Base-by-base conservation (phyloP, 2,113 vertebrate genomes). In the Notarius lentiginosus region DNA sequence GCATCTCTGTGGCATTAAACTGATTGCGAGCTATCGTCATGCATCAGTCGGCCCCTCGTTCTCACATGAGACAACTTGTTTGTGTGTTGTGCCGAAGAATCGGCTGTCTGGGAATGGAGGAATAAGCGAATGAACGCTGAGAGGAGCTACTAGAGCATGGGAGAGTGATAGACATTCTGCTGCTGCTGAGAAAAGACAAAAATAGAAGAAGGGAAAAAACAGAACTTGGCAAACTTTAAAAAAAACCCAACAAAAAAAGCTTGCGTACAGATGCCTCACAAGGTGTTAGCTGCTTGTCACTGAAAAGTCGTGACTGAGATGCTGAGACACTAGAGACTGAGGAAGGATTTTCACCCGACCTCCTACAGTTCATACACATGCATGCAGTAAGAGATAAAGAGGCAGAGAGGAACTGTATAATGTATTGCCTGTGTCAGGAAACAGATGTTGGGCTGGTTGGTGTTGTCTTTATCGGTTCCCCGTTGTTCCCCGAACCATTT, bases 41-140 rank as follows among this genome's bases (percentile, higher is more conserved):
- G 87, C 87, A 84, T 90, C 90, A 90, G 79, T 76, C 89, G 75
- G 82, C 65, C 86, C 88, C 84, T 70, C 61, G 55, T 77, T 82
- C 82, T 56, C 82, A 55, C 51, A 7, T 14, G 73, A 70, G 86
- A 89, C 85, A 83, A 34, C 85, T 83, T 91, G 86, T 87, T 89
- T 79, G 86, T 87, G 86, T 81, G 83, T 60, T 81, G 58, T 86
- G 82, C 89, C 83, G 66, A 81, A 87, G 87, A 88, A 87, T 83
- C 87, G 53, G 2, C 15, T 63, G 65, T 87, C 75, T n/a, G 56
- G 20, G 55, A 72, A 65, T n/a, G 68, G 60, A 56, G 55, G 65
- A 55, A 51, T 30, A 66, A 86, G 41, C 22, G 30, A 72, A 60
- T 12, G 30, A 83, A 81, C 27, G 77, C 77, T 27, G 68, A 73